phyloP scores from a whole-genome alignment of 2,113 vertebrate species.

The Hydrochoerus hydrochaeris region DNA sequence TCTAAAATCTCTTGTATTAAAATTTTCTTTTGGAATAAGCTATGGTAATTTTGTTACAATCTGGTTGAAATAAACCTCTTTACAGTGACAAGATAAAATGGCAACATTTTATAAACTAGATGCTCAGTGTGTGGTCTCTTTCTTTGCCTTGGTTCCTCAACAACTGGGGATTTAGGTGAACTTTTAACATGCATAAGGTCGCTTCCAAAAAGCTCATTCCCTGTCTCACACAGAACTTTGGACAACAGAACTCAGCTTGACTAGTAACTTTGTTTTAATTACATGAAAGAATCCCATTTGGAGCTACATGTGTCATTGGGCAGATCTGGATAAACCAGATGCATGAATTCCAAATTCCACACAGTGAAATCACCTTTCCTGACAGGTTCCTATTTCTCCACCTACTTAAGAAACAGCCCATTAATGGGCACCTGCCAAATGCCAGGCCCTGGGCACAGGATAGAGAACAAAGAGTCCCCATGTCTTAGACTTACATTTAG shows the following conservation, averaged over 20 bases:
- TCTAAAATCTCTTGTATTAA: conserved; percentile 84
- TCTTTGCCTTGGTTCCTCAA: not conserved
- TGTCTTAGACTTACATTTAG: rapidly evolving
- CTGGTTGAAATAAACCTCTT: conserved; percentile 79
- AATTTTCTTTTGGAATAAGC: conserved; percentile 83
- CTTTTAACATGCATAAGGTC: not conserved
- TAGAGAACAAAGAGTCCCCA: no score
- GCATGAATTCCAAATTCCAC: not conserved
- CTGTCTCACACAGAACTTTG: not conserved
- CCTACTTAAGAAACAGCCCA: rapidly evolving
- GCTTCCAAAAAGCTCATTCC: not conserved
- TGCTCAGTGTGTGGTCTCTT: not conserved
- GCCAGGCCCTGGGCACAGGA: not conserved
- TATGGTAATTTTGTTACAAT: conserved; percentile 86
- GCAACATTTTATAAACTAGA: conserved; percentile 76
- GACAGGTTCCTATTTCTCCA: not conserved
- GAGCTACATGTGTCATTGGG: not conserved
- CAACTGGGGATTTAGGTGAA: not conserved
- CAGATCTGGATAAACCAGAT: not conserved
- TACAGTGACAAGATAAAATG: conserved; percentile 81
- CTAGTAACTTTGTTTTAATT: not conserved
- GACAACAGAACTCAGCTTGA: not conserved
- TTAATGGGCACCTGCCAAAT: not conserved
- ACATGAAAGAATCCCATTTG: not conserved
- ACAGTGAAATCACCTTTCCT: rapidly evolving